A percentile compares a stretch with the other conserved stretches of the same genome.
Conservation (phyloP, 1,140 invertebrate species). For the Polypedilum vanderplanki region DNA sequence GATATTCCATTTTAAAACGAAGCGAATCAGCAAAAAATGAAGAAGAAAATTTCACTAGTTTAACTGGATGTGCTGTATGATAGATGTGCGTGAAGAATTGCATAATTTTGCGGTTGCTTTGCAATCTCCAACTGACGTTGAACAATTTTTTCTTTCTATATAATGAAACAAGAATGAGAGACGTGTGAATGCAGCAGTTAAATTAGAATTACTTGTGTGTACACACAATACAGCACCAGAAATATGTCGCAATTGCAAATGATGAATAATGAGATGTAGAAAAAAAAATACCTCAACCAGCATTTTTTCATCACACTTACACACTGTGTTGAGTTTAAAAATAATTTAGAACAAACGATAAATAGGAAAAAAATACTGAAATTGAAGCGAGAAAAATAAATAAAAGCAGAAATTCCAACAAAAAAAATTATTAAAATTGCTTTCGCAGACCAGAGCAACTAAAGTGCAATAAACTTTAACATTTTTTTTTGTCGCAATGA, state of each 20-base stretch:
- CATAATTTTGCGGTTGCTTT: conserved; percentile 7
- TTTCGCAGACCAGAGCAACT: no score
- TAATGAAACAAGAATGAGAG: neutral
- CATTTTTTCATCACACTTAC: no score
- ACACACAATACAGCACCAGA: neutral
- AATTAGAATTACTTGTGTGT: neutral
- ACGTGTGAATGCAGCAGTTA: neutral
- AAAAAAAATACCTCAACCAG: neutral
- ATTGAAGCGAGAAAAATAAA: no score
- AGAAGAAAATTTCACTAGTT: neutral
- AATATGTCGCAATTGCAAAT: neutral
- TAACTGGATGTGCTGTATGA: neutral
- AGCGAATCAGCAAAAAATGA: neutral
- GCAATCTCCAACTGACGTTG: neutral
- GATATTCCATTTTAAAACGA: neutral
- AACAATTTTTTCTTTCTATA: neutral
- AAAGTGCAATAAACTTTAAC: no score
- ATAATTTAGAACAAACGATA: no score
- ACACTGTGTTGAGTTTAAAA: no score
- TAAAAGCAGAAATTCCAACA: no score
- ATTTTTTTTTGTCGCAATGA: no score
- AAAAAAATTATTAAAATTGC: no score
- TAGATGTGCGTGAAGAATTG: conserved; percentile 11
- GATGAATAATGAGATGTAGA: neutral
- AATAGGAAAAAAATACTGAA: no score